Evolutionary conservation across 1,140 invertebrate genomes (phyloP), one percentile per base, ranked within the genome.

Genomic region (Aphidius ervi): DNA sequence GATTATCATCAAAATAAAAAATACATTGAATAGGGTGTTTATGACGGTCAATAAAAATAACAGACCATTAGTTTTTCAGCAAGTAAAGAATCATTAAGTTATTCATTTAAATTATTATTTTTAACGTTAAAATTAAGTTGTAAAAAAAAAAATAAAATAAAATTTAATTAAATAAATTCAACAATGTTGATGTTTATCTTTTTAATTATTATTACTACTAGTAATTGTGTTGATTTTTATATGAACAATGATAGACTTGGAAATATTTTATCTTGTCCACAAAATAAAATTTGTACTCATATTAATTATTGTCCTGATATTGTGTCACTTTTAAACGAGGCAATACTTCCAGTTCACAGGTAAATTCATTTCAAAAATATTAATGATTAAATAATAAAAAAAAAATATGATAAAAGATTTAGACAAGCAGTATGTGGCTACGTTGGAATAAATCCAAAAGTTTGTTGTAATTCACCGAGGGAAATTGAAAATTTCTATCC

Each of bases 381-480:
- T 49, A 4, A 46, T 40, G 23, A 42, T 23, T 53, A 52, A 52
- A 52, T 42, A n/a, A 42, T 2, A 41, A 47, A n/a, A 49, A 48
- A 6, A 20, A 31, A 31, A 53, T 52, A 41, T 61, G 5, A 9
- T 20, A 45, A 3, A 45, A 74, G 73, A 70, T 74, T 74, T 61
- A 67, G 70, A 9, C 67, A 72, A 58, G 63, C 66, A 3, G 65
- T 74, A 23, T 74, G 73, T 54, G 73, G 72, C 2, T 74, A 74
- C 42, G 61, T 66, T 6, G 61, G 48, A 39, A 53, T 54, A 6
- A 66, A 41, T 43, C 39, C 66, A 20, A 74, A 70, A 64, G 60
- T 74, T 37, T 74, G 73, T 58, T 74, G 73, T 46, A 65, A 68
- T 50, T 23, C 54, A 1, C 54, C 63, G 2, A 41, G 47, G 7